A percentile compares a stretch with the other conserved stretches of the same genome.
These are phyloP conservation scores for Bos taurus DNA, from an alignment of 2,113 vertebrate genomes.

Conservation along the genomic window ARS-UCD2.0 NC_037342.1:33964501-33965000, in stretches of 20 bases:
- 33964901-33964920: not conserved
- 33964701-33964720: slow-evolving; percentile 11
- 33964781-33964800: slow-evolving; percentile 7
- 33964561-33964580: not conserved
- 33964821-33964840: not conserved
- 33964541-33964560: not conserved
- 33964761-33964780: slow-evolving; percentile 36
- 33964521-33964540: not conserved
- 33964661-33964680: rapidly evolving
- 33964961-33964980: not conserved
- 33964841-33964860: not conserved
- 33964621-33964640: not conserved
- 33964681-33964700: not conserved
- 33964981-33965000: not conserved
- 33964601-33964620: not conserved
- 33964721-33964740: not conserved
- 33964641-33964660: not conserved
- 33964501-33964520: not conserved
- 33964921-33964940: not conserved
- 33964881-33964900: not conserved
- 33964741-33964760: slow-evolving; percentile 32
- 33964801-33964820: slow-evolving; percentile 31
- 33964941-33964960: not conserved
- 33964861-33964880: not conserved
- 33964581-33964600: not conserved